phyloP scores from a whole-genome alignment of 2,888 invertebrate species.

The Thyatira batis region DNA sequence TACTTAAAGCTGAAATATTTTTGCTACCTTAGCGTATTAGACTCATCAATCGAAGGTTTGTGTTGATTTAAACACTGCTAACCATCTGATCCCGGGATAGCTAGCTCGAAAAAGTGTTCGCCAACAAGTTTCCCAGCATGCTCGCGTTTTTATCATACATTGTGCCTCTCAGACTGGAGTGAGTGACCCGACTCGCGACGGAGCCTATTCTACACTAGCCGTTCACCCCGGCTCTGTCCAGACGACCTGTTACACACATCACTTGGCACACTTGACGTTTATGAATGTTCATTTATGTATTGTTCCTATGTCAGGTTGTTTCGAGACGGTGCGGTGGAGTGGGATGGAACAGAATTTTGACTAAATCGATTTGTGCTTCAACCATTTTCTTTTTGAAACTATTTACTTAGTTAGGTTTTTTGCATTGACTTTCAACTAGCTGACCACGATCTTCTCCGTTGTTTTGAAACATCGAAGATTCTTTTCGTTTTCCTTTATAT shows the following conservation, averaged over 20 bases:
- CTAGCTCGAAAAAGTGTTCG: too few relatives aligned
- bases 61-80: too few relatives aligned
- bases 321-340: not conserved
- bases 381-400: too few relatives aligned
- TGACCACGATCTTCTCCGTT: too few relatives aligned
- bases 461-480: too few relatives aligned
- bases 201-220: constrained; percentile 62
- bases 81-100: too few relatives aligned
- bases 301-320: constrained; percentile 3
- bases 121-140: constrained; percentile 13
- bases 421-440: too few relatives aligned
- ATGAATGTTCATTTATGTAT: constrained; percentile 36
- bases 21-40: too few relatives aligned
- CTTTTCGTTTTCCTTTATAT: too few relatives aligned
- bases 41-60: too few relatives aligned
- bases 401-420: too few relatives aligned
- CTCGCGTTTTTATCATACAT: constrained; percentile 5
- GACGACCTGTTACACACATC: constrained; percentile 75
- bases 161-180: constrained; percentile 48
- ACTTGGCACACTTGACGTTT: constrained; percentile 41
- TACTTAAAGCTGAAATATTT: too few relatives aligned
- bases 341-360: not conserved
- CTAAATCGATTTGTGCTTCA: not conserved
- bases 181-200: constrained; percentile 61
- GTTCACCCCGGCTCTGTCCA: constrained; percentile 68